Conservation (phyloP, 2,113 vertebrate genomes). For the Mus pahari region DNA sequence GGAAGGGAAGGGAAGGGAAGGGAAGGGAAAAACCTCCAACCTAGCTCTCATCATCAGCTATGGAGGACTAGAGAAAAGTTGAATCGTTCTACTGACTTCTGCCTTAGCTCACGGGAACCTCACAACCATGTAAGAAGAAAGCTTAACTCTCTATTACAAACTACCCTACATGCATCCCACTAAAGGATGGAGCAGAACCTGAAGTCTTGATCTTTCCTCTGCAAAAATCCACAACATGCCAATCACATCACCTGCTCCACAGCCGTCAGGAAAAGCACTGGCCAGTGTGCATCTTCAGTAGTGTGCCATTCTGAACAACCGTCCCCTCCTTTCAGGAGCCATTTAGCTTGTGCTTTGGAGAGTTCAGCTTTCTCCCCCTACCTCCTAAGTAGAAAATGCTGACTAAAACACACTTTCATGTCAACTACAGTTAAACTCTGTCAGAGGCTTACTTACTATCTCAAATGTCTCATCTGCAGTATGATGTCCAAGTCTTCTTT, state of each 20-base stretch:
- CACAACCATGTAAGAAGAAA: background rate
- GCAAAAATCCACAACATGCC: background rate
- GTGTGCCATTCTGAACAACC: background rate
- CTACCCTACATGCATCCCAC: background rate
- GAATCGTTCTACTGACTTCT: background rate
- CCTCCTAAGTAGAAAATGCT: background rate
- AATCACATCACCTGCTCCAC: background rate
- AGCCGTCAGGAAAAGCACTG: background rate
- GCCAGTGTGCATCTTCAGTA: background rate
- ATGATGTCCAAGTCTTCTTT: background rate
- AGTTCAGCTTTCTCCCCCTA: background rate
- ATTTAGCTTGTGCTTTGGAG: background rate
- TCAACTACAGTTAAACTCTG: background rate
- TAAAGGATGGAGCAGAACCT: background rate
- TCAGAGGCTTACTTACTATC: background rate
- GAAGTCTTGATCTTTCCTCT: background rate
- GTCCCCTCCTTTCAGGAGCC: background rate
- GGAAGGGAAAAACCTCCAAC: fast-evolving
- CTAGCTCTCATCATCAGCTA: background rate
- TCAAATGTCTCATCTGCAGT: background rate
- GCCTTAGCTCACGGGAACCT: background rate
- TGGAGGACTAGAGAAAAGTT: background rate
- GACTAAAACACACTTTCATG: background rate
- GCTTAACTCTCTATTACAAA: background rate
- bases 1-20: fast-evolving